Conservation (phyloP, 2,797 vertebrate species). For the Characodon lateralis region DNA sequence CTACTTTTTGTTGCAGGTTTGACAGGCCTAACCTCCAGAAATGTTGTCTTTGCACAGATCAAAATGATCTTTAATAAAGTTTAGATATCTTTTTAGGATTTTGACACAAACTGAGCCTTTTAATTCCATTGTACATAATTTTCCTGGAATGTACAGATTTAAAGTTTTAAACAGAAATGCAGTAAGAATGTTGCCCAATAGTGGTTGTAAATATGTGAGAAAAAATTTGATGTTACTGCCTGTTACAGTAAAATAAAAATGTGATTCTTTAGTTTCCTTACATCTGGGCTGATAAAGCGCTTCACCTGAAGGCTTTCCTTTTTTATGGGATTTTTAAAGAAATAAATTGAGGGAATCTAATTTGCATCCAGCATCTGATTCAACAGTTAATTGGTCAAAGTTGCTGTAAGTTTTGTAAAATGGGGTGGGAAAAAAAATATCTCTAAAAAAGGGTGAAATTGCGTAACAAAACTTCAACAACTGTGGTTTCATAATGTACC, state of each 20-base stretch:
- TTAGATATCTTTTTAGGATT: constrained; percentile 35
- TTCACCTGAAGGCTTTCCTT: neutral
- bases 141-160: constrained; percentile 41
- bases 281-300: neutral
- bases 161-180: constrained; percentile 22
- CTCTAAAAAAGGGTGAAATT: neutral
- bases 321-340: neutral
- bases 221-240: constrained; percentile 25
- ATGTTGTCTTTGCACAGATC: constrained; percentile 28
- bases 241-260: constrained; percentile 39
- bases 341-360: neutral
- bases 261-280: constrained; percentile 9
- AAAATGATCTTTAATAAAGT: constrained; percentile 34
- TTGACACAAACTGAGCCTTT: constrained; percentile 22
- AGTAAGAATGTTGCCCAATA: constrained; percentile 22
- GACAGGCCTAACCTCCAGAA: constrained; percentile 28
- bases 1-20: constrained; percentile 16
- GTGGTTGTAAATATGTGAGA: constrained; percentile 67
- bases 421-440: neutral
- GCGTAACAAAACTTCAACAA: neutral
- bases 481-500: neutral
- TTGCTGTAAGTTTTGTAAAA: neutral
- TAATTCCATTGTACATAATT: constrained; percentile 40
- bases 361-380: neutral
- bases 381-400: neutral